phyloP scores from a whole-genome alignment of 2,888 invertebrate genomes.

The Dasypolia templi region DNA sequence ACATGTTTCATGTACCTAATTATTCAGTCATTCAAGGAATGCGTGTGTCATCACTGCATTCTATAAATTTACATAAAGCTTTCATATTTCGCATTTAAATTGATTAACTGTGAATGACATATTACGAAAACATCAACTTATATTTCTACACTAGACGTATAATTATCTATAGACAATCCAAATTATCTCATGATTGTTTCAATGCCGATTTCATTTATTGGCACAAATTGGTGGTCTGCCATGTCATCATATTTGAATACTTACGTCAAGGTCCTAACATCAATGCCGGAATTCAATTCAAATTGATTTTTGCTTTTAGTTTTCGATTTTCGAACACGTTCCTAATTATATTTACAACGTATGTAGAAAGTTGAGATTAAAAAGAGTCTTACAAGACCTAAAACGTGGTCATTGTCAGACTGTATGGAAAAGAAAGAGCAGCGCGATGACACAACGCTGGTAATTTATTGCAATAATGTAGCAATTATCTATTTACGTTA shows the following conservation, averaged over 20 bases:
- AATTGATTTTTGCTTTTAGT: slow-evolving; percentile 19
- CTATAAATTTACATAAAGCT: slow-evolving; percentile 13
- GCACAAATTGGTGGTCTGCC: slow-evolving; percentile 67
- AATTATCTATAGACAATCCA: slow-evolving; percentile 66
- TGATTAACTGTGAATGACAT: slow-evolving; percentile 36
- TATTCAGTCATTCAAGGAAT: background rate
- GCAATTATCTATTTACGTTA: no score
- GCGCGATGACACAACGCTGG: no score
- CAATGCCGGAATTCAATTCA: slow-evolving; percentile 33
- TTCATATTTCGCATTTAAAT: slow-evolving; percentile 36
- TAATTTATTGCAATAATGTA: no score
- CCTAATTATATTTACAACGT: no score
- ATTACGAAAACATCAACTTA: slow-evolving; percentile 45
- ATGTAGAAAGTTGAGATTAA: no score
- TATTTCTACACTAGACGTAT: slow-evolving; percentile 21
- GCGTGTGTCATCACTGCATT: slow-evolving; percentile 13
- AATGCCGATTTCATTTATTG: slow-evolving; percentile 71
- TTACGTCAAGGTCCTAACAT: slow-evolving; percentile 50
- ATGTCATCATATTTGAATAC: slow-evolving; percentile 68
- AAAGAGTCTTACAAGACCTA: no score
- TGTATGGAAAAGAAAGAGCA: no score
- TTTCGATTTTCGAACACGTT: slow-evolving; percentile 12
- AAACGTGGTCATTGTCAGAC: no score
- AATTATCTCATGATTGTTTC: slow-evolving; percentile 68
- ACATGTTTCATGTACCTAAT: background rate